Evolutionary conservation across 1,140 invertebrate species (phyloP), one percentile per base, ranked within the genome.

Genomic region (Neotoxoptera formosana): DNA sequence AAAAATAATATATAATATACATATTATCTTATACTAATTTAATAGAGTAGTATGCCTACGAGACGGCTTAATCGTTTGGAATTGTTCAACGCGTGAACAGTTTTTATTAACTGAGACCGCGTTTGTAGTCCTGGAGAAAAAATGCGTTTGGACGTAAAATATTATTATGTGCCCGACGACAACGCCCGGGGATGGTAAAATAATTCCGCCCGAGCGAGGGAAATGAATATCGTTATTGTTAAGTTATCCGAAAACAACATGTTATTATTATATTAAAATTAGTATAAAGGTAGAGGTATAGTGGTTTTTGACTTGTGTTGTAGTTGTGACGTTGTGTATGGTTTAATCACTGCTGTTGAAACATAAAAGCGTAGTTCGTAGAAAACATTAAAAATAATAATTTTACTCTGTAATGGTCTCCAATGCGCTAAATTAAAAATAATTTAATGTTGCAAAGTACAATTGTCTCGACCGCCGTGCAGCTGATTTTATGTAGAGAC

Each of bases 171-270:
- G n/a, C 60, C 6, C 60, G 60, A 17, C 60, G 60, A 34, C 60
- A 76, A n/a, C 14, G 60, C 60, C 30, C 60, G 4, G 30, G 60
- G 60, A 76, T 76, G 60, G 30, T 76, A n/a, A 76, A 76, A 76
- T 76, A 76, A 34, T 76, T 76, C 60, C 14, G 17, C 30, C 60
- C 14, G n/a, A n/a, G 60, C 30, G 14, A 76, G 6, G 30, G 60
- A 76, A 76, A 76, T 76, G n/a, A 76, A 76, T 76, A 76, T 76
- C n/a, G 60, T 76, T 76, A n/a, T 76, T 76, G 60, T 76, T 76
- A n/a, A n/a, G 60, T n/a, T 76, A 34, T 34, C n/a, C 60, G 60
- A 76, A 76, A 76, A n/a, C 23, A 76, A 34, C 30, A 76, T 76
- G n/a, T n/a, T 76, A n/a, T 67, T n/a, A n/a, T 76, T 76, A n/a